Evolutionary conservation across 2,888 invertebrate genomes (phyloP).

Genomic region (Ariolimax columbianus): DNA sequence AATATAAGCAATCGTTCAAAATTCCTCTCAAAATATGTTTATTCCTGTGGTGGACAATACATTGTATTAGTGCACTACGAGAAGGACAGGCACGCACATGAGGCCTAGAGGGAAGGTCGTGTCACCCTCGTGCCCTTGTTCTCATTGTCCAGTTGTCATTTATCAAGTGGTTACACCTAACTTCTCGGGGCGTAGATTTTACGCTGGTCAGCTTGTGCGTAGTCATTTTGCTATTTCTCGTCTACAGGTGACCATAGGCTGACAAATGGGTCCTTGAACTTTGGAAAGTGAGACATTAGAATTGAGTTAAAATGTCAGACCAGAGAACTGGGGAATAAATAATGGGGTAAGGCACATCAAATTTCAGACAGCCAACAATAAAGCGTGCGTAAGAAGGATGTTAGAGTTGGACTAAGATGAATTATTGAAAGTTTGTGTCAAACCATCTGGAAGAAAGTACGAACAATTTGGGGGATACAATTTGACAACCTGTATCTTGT

Average conservation of each 20-base stretch:
- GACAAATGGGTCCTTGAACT: constrained; percentile 35
- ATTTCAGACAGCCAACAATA: not conserved
- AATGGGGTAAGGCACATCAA: not conserved
- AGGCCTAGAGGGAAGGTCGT: not conserved
- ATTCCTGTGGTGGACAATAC: too few species aligned
- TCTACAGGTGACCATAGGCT: constrained; percentile 9
- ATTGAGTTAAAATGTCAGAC: constrained; percentile 29
- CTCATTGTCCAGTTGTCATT: not conserved
- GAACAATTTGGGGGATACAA: too few species aligned
- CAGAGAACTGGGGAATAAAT: constrained; percentile 9
- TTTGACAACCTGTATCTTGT: too few species aligned
- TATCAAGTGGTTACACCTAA: not conserved
- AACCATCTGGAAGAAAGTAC: too few species aligned
- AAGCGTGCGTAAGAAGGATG: not conserved
- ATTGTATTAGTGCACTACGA: too few species aligned
- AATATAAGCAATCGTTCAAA: too few species aligned
- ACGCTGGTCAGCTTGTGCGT: not conserved
- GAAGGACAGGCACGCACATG: too few species aligned
- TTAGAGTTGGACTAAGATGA: not conserved
- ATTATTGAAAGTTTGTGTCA: too few species aligned
- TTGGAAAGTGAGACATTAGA: constrained; percentile 20
- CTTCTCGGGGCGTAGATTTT: not conserved
- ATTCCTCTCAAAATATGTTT: too few species aligned
- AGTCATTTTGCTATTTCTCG: constrained; percentile 20
- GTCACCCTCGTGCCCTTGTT: not conserved